Evolutionary conservation across 2,113 vertebrate genomes (phyloP).

Genomic region (Ageneiosus marmoratus): DNA sequence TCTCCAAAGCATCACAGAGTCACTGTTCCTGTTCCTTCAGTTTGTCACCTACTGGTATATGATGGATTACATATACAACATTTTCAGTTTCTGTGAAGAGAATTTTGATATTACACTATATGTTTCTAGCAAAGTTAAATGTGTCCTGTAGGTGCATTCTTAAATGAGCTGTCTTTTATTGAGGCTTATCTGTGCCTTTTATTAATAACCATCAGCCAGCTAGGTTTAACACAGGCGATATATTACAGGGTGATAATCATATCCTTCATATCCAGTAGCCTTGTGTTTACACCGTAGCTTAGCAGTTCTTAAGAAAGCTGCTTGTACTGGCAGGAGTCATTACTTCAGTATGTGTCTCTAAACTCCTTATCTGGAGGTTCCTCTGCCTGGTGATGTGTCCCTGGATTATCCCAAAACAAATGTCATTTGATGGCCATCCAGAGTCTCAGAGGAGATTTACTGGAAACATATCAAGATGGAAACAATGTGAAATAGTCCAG

Average conservation of each 20-base stretch:
- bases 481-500: slow-evolving; percentile 37
- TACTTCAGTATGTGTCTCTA: slow-evolving; percentile 24
- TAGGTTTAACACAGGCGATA: not conserved
- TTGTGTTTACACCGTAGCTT: slow-evolving; percentile 11
- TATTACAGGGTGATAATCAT: not conserved
- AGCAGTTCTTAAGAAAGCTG: slow-evolving; percentile 39
- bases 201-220: not conserved
- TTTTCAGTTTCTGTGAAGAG: not conserved
- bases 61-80: not conserved
- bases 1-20: not conserved
- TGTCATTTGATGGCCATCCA: slow-evolving; percentile 61
- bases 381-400: slow-evolving; percentile 45
- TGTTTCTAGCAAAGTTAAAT: not conserved
- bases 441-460: slow-evolving; percentile 57
- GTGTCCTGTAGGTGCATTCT: not conserved
- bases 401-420: slow-evolving; percentile 65
- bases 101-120: not conserved
- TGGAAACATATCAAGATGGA: slow-evolving; percentile 59
- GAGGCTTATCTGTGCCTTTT: not conserved
- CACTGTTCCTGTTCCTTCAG: not conserved
- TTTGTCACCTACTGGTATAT: not conserved
- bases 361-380: slow-evolving; percentile 46
- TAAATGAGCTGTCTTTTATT: not conserved
- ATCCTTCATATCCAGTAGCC: slow-evolving; percentile 3
- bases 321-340: slow-evolving; percentile 52